A percentile compares a stretch with the other conserved stretches of the same genome.
phyloP scores from a whole-genome alignment of 2,797 vertebrate species.

The Macroramphosus scolopax region DNA sequence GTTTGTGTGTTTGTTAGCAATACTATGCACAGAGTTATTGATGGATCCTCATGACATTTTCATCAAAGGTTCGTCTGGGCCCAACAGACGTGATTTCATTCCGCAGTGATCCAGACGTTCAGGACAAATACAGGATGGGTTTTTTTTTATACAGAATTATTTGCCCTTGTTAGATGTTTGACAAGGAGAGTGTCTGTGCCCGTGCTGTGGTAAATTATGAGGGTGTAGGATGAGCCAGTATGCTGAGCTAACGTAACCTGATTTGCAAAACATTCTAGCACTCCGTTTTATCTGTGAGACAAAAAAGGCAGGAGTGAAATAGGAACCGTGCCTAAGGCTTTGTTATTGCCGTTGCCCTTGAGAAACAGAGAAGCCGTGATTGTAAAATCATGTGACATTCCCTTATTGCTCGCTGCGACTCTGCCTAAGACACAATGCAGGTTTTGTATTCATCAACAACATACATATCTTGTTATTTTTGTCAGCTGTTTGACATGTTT shows the following conservation, averaged over 20 bases:
- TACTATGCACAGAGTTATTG: too few species aligned
- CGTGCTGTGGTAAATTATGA: constrained; percentile 8
- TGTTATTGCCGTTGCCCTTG: constrained; percentile 63
- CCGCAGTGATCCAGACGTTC: too few species aligned
- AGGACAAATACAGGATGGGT: too few species aligned
- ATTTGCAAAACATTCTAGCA: constrained; percentile 42
- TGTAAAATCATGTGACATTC: constrained; percentile 40
- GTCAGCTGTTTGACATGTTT: constrained; percentile 8
- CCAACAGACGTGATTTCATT: too few species aligned
- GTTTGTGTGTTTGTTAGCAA: too few species aligned
- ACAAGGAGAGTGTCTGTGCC: too few species aligned
- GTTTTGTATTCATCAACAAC: constrained; percentile 1
- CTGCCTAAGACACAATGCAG: too few species aligned
- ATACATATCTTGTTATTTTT: constrained; percentile 3
- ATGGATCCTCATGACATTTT: too few species aligned
- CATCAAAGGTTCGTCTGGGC: too few species aligned
- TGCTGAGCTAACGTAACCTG: constrained; percentile 17
- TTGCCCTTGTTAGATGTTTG: too few species aligned
- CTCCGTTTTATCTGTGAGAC: constrained; percentile 40
- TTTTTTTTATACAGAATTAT: too few species aligned
- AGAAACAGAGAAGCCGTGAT: constrained; percentile 39
- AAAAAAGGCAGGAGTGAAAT: constrained; percentile 27
- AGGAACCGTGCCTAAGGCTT: constrained; percentile 34
- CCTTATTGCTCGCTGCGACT: constrained; percentile 41
- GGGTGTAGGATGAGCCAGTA: constrained; percentile 22